Conservation (phyloP, 2,113 vertebrate species). For the Prionailurus bengalensis region DNA sequence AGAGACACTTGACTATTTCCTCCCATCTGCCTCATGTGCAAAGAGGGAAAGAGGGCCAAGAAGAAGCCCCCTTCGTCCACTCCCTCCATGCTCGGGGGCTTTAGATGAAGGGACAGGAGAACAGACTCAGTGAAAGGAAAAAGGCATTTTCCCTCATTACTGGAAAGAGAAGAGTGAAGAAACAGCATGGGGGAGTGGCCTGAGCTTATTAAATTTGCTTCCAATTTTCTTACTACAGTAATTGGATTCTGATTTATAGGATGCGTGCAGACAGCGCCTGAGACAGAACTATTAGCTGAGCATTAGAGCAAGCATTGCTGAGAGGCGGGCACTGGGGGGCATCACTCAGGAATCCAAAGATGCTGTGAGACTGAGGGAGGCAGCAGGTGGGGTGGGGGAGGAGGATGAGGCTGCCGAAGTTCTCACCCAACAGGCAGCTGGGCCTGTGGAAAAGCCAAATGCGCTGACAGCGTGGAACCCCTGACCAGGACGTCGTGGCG, state of each 20-base stretch:
- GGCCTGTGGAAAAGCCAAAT: rapidly evolving
- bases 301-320: constrained; percentile 64
- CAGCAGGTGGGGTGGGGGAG: neutral
- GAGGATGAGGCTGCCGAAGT: neutral
- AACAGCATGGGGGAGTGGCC: constrained; percentile 80
- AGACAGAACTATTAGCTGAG: constrained; percentile 81
- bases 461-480: rapidly evolving
- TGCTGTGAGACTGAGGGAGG: rapidly evolving
- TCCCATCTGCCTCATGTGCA: neutral
- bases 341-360: neutral
- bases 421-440: neutral
- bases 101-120: neutral
- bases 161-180: constrained; percentile 79
- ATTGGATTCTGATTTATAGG: constrained; percentile 89
- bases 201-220: constrained; percentile 88
- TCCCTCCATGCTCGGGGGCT: neutral
- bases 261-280: constrained; percentile 66
- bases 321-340: neutral
- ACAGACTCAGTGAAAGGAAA: constrained; percentile 43
- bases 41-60: neutral
- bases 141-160: constrained; percentile 75
- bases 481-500: neutral
- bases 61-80: neutral
- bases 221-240: constrained; percentile 85
- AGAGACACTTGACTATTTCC: neutral